phyloP scores from a whole-genome alignment of 2,113 vertebrate species.

The Calyptommatus sinebrachiatus region DNA sequence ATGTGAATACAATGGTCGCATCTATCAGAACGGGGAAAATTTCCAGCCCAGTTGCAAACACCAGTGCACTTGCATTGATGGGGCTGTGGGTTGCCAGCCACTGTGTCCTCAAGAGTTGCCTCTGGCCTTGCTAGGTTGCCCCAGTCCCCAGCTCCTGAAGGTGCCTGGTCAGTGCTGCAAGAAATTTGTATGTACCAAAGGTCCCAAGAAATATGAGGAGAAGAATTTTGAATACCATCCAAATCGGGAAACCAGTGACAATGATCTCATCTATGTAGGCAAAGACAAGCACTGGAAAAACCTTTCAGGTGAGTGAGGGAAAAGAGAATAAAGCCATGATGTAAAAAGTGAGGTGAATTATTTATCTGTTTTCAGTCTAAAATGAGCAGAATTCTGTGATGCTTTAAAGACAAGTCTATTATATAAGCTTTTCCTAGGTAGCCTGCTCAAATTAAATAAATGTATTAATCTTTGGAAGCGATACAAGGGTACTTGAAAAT shows the following conservation, averaged over 20 bases:
- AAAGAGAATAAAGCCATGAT: background rate
- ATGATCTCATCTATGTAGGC: slow-evolving; percentile 39
- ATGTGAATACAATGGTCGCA: slow-evolving; percentile 78
- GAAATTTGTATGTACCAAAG: slow-evolving; percentile 70
- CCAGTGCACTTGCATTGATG: slow-evolving; percentile 83
- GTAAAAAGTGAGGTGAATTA: background rate
- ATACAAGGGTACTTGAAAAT: too few relatives aligned
- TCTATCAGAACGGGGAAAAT: slow-evolving; percentile 80
- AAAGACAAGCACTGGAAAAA: slow-evolving; percentile 32
- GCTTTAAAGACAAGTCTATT: background rate
- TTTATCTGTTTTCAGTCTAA: background rate
- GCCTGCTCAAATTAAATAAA: background rate
- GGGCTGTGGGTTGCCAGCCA: slow-evolving; percentile 78
- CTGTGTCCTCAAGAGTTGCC: slow-evolving; percentile 76
- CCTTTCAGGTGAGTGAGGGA: slow-evolving; percentile 24
- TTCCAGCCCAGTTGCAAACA: slow-evolving; percentile 80
- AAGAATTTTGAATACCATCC: slow-evolving; percentile 1
- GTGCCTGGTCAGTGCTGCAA: slow-evolving; percentile 80
- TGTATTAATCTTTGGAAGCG: too few relatives aligned
- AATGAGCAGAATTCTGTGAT: background rate
- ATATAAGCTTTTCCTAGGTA: background rate
- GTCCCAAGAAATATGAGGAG: slow-evolving; percentile 26
- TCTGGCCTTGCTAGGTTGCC: slow-evolving; percentile 70
- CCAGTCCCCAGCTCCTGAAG: slow-evolving; percentile 72
- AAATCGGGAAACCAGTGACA: slow-evolving; percentile 27